Conservation (phyloP, 1,140 invertebrate genomes). For the Pemphigus obesinymphae region DNA sequence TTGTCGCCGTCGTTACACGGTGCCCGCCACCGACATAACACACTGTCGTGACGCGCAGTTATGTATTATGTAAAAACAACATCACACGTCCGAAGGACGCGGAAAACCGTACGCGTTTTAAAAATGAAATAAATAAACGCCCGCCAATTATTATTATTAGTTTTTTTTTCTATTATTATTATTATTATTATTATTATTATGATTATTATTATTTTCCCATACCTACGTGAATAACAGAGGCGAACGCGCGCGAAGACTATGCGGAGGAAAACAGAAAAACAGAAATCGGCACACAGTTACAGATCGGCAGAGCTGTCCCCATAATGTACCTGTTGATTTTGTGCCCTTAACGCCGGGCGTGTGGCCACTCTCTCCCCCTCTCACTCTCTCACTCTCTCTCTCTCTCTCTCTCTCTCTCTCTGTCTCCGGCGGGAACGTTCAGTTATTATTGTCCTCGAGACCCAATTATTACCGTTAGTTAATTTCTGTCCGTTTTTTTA, state of each 20-base stretch:
- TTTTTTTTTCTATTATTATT: too few relatives aligned
- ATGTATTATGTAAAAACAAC: neutral
- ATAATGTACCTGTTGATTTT: constrained; percentile 35
- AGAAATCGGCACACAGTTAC: neutral
- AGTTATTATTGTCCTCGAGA: neutral
- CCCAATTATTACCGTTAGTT: neutral
- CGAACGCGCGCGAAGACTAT: neutral
- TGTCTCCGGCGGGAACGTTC: neutral
- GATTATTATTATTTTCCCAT: too few relatives aligned
- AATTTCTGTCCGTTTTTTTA: neutral
- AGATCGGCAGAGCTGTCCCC: constrained; percentile 6
- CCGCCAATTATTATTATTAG: too few relatives aligned
- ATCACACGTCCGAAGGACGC: neutral
- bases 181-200: too few relatives aligned
- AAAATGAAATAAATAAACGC: neutral
- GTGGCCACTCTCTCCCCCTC: neutral
- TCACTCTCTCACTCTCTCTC: neutral
- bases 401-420: neutral
- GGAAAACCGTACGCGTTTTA: too few relatives aligned
- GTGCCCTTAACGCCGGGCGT: neutral
- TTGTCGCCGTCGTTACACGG: neutral
- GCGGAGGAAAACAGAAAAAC: neutral
- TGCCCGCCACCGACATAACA: neutral
- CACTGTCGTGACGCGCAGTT: neutral
- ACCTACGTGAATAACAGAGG: neutral